These are phyloP conservation scores for Polypedilum vanderplanki DNA, from an alignment of 1,140 invertebrate genomes.

Conservation along the genomic window DNA sequence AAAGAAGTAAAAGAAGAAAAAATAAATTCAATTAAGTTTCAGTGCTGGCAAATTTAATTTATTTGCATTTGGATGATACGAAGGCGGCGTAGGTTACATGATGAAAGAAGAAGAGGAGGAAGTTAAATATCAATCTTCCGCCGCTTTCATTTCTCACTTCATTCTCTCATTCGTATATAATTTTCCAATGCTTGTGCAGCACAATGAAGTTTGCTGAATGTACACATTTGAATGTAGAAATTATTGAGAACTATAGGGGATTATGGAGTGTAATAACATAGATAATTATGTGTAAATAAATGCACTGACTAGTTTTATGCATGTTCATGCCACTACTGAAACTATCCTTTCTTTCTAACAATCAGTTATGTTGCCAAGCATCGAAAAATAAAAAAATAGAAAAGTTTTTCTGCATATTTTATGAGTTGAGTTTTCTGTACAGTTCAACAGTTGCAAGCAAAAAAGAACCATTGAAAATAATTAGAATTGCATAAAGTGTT, in stretches of 20 bases:
- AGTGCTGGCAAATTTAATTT: conserved; percentile 23
- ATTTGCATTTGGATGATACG: background rate
- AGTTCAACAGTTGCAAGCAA: conserved; percentile 21
- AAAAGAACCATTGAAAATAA: conserved; percentile 28
- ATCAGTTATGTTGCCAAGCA: too few relatives aligned
- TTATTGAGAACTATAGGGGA: background rate
- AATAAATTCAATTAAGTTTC: conserved; percentile 10
- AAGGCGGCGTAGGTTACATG: conserved; percentile 9
- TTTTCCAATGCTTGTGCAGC: too few relatives aligned
- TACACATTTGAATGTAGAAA: background rate
- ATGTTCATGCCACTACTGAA: conserved; percentile 23
- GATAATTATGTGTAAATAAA: conserved; percentile 27
- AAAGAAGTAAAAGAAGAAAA: background rate
- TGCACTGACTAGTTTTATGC: conserved; percentile 27
- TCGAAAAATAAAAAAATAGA: too few relatives aligned
- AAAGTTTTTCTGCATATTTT: too few relatives aligned
- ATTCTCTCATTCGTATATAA: background rate
- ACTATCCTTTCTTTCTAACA: too few relatives aligned
- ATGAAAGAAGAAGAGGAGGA: background rate
- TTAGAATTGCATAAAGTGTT: conserved; percentile 25
- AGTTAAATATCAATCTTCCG: conserved; percentile 13
- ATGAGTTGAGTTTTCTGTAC: background rate
- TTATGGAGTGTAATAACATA: conserved; percentile 24
- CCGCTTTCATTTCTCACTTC: background rate
- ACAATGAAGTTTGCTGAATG: background rate